Conservation (phyloP, 2,888 invertebrate genomes). For the Troides helena region DNA sequence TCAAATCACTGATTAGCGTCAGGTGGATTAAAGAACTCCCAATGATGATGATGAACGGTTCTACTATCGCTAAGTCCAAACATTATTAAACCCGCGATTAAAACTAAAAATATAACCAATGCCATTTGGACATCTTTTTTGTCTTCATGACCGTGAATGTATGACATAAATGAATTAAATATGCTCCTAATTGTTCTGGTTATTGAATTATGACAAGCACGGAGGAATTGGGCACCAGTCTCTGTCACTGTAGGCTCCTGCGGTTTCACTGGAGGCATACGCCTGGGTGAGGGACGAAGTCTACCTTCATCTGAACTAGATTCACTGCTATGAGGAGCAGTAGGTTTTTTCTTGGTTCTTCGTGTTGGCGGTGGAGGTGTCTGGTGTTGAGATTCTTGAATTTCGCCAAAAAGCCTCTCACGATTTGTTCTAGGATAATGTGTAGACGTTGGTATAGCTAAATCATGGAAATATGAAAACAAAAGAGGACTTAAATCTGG, state of each 20-base stretch:
- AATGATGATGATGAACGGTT: conserved; percentile 89
- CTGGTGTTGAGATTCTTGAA: conserved; percentile 57
- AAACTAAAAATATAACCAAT: conserved; percentile 87
- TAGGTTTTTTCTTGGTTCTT: conserved; percentile 69
- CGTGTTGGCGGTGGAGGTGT: conserved; percentile 70
- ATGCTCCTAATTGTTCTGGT: conserved; percentile 84
- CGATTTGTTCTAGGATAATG: conserved; percentile 67
- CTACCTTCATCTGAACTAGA: conserved; percentile 77
- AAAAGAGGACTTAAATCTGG: conserved; percentile 72
- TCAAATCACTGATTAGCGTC: conserved; percentile 71
- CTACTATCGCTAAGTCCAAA: conserved; percentile 86
- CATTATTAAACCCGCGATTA: conserved; percentile 88
- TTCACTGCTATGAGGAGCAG: conserved; percentile 65
- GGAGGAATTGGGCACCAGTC: conserved; percentile 84
- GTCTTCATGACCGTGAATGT: conserved; percentile 82
- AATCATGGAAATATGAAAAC: conserved; percentile 78
- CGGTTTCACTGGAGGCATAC: conserved; percentile 61
- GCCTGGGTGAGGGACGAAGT: conserved; percentile 64
- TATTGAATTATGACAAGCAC: conserved; percentile 84
- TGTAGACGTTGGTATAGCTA: conserved; percentile 71
- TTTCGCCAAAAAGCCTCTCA: conserved; percentile 60
- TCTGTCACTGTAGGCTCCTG: conserved; percentile 85
- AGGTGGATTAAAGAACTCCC: conserved; percentile 94
- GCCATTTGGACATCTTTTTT: conserved; percentile 88
- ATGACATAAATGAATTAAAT: conserved; percentile 82